Percentiles rank a stretch among this genome's conserved stretches.
phyloP scores from a whole-genome alignment of 2,888 invertebrate genomes.

The Plagodis dolabraria region DNA sequence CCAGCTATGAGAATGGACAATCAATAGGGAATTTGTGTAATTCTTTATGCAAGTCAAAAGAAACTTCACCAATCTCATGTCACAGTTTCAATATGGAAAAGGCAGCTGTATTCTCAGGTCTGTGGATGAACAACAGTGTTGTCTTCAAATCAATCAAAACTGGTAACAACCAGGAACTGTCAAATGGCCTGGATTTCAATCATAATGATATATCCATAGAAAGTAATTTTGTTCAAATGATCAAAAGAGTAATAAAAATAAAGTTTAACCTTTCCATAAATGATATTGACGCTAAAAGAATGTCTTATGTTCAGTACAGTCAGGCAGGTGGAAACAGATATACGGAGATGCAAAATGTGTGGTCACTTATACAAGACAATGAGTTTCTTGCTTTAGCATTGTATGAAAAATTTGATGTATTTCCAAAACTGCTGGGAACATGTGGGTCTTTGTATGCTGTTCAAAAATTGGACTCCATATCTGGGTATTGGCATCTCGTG shows the following conservation, averaged over 20 bases:
- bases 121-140: conserved; percentile 83
- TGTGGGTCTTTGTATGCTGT: conserved; percentile 88
- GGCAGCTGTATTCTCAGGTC: conserved; percentile 85
- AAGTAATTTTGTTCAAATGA: conserved; percentile 78
- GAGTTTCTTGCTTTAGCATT: conserved; percentile 87
- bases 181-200: conserved; percentile 65
- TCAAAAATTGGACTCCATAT: conserved; percentile 85
- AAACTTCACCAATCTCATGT: conserved; percentile 82
- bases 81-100: conserved; percentile 86
- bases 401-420: conserved; percentile 85
- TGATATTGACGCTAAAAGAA: conserved; percentile 72
- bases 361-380: conserved; percentile 87
- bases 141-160: conserved; percentile 84
- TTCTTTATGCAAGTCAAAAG: conserved; percentile 83
- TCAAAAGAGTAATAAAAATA: conserved; percentile 75
- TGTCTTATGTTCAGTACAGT: conserved; percentile 72
- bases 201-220: conserved; percentile 81
- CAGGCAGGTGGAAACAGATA: conserved; percentile 63
- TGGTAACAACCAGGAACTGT: conserved; percentile 62
- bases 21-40: conserved; percentile 87
- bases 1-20: conserved; percentile 75
- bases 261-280: conserved; percentile 83
- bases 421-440: conserved; percentile 87
- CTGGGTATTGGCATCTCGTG: conserved; percentile 78
- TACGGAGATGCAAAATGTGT: conserved; percentile 86